Base-by-base conservation (phyloP, 2,888 invertebrate genomes). In the Eupeodes luniger region DNA sequence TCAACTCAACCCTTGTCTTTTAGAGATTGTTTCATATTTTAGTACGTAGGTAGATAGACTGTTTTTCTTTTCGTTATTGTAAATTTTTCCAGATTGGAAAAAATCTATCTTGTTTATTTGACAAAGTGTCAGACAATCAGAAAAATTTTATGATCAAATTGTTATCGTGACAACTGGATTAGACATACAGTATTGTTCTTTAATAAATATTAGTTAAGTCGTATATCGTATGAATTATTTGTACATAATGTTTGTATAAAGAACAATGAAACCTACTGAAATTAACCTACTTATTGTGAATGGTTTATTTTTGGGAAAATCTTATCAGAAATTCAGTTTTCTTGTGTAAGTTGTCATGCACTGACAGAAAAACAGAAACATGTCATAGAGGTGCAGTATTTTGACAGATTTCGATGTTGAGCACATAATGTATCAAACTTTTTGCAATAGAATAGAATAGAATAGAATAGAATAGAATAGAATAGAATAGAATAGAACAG, bases 111-210 rank as follows among this genome's bases (percentile, higher is more conserved):
- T 59, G 14, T 49, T 74, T 59, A 40, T 49, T 72, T 67, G 47
- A 72, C 40, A 61, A 59, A 77, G 72, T 16, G 77, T n/a, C 49
- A 16, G 16, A 16, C 51, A 66, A 72, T 70, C 66, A 77, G 77
- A 57, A 36, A 72, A 57, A 77, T 40, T 36, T 66, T 57, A 67
- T 64, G 40, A 44, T 16, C 11, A 66, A 9, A 7, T 40, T n/a
- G 47, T 11, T 57, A 57, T 53, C 36, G 72, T 40, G 49, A 74
- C 57, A 66, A 64, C 4, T 70, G 36, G 27, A 80, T 80, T 64
- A 61, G 47, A 47, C 78, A 70, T 3, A 40, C 4, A 53, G 62
- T 19, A 36, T 12, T 51, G 47, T 57, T 36, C 14, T 14, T 1
- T 27, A 62, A 62, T 62, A 62, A 62, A 62, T 62, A 40, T 40